These are phyloP conservation scores for Rhinichthys klamathensis DNA, from an alignment of 2,113 vertebrate species.

Conservation along the genomic window DNA sequence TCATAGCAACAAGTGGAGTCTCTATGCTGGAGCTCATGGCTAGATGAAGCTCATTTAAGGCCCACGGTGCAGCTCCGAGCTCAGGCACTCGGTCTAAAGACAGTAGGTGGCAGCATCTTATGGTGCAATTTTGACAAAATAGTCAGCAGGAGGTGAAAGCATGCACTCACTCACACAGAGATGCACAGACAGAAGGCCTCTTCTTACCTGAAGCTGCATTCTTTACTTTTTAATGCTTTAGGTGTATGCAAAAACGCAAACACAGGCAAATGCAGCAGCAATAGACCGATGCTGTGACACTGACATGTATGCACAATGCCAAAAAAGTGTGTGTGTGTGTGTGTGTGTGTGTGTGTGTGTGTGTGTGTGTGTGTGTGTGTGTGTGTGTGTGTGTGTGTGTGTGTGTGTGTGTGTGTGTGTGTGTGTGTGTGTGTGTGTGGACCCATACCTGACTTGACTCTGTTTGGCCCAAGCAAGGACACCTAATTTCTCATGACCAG, in stretches of 20 bases:
- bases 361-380: no score
- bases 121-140: conserved; percentile 2
- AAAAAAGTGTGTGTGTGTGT: background rate
- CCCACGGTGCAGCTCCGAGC: conserved; percentile 43
- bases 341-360: background rate
- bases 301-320: background rate
- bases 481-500: background rate
- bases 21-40: conserved; percentile 51
- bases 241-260: background rate
- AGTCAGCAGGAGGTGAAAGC: background rate
- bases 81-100: conserved; percentile 11
- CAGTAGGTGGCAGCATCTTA: conserved; percentile 26
- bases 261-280: background rate
- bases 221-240: background rate
- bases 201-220: background rate
- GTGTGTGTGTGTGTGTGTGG: background rate
- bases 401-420: background rate
- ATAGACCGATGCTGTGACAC: background rate
- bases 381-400: no score
- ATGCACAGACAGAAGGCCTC: background rate
- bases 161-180: background rate
- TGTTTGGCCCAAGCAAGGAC: background rate
- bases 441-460: background rate
- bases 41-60: conserved; percentile 58
- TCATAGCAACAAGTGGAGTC: conserved; percentile 81